Base-by-base conservation (phyloP, 1,140 invertebrate genomes). In the Pentalonia nigronervosa region DNA sequence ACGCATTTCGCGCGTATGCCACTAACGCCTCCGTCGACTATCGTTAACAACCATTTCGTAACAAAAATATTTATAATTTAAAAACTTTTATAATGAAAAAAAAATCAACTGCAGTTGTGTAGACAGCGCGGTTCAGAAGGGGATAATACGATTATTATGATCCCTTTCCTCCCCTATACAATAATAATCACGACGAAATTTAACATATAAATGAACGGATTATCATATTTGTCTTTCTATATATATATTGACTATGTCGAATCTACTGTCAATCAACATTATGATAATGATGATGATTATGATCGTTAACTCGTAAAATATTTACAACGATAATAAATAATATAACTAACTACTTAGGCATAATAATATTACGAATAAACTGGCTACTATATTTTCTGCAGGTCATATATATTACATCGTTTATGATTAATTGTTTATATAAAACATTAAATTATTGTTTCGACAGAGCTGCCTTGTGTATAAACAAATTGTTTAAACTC, bases 151-250 rank as follows among this genome's bases (percentile, higher is more conserved):
- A 87, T 87, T 87, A 87, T 87, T 87, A n/a, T 87, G 45, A 87
- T 87, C 86, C 30, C 34, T 87, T 87, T 17, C 30, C 47, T 47
- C 86, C 34, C 14, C 60, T n/a, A 47, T 86, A 86, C 34, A 34
- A 87, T 47, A 48, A 87, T 87, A 87, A 87, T 87, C 45, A 87
- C 86, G 25, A 30, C 25, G 17, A 87, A 87, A 87, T 87, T 87
- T 87, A 87, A 87, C 86, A 87, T 87, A 87, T 87, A 87, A 87
- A 48, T 87, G 86, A 87, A 50, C 45, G 45, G 50, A 87, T 87
- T 48, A 87, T 87, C 45, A 87, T 87, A 48, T 87, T 76, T 48
- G 30, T 48, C 86, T 87, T 48, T 76, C 30, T 76, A 17, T 50
- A 50, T 50, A 76, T 76, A 76, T 50, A 87, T 87, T 87, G 84